Evolutionary conservation across 1,140 invertebrate genomes (phyloP).

Genomic region (Probaryconus sp.): DNA sequence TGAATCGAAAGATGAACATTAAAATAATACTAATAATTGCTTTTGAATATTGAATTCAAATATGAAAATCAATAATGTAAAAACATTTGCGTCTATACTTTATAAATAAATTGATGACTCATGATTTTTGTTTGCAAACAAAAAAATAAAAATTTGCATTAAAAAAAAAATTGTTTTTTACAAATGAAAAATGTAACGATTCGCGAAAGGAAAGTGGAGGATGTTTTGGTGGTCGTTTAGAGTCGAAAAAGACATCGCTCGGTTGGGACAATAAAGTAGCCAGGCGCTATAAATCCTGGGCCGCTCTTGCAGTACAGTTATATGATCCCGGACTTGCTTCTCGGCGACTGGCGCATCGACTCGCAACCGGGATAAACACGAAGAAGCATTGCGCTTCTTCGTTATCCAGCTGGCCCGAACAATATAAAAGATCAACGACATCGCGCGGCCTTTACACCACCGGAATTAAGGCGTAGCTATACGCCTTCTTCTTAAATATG

Average conservation of each 20-base stretch:
- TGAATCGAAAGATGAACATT: too few relatives aligned
- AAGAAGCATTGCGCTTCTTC: conserved; percentile 57
- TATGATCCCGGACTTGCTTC: conserved; percentile 64
- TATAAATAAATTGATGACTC: too few relatives aligned
- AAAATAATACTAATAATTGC: too few relatives aligned
- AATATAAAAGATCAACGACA: conserved; percentile 59
- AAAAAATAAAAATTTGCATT: too few relatives aligned
- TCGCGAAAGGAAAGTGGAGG: conserved; percentile 25
- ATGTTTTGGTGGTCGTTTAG: conserved; percentile 10
- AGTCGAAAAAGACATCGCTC: conserved; percentile 18
- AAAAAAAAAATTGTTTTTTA: too few relatives aligned
- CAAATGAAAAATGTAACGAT: too few relatives aligned
- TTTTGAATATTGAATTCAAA: too few relatives aligned
- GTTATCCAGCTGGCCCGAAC: conserved; percentile 57
- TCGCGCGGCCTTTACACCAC: conserved; percentile 31
- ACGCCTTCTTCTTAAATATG: conserved; percentile 15
- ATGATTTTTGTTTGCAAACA: too few relatives aligned
- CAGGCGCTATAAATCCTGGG: conserved; percentile 63
- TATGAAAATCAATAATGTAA: too few relatives aligned
- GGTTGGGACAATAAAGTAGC: conserved; percentile 58
- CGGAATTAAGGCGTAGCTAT: conserved; percentile 6
- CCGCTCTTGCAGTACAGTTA: conserved; percentile 64
- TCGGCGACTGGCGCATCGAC: conserved; percentile 41
- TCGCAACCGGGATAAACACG: conserved; percentile 36
- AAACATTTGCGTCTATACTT: too few relatives aligned